Base-by-base conservation (phyloP, 2,888 invertebrate species). In the Furcula furcula region DNA sequence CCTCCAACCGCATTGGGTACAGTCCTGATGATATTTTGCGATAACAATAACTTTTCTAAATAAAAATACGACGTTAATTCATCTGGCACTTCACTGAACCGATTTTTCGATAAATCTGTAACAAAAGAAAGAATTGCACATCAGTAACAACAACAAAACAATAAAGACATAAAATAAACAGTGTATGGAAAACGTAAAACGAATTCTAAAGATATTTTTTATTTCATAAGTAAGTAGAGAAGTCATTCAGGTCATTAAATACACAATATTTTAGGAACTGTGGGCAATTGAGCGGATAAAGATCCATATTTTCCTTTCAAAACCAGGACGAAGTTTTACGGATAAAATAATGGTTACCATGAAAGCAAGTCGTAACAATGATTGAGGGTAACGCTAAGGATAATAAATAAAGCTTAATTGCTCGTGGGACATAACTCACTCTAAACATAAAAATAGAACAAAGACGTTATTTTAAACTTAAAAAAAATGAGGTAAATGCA, bases 1-100 rank as follows among this genome's bases (percentile, higher is more conserved):
- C 92, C 92, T 43, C 92, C 92, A 40, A 98, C 92, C 18, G 94
- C 92, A 65, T 97, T 95, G 35, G 98, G 97, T 68, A 98, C 93
- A 63, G 91, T 92, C 69, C 96, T 93, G 72, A 98, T 95, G 54
- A 94, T 92, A 90, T 98, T 98, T 89, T 97, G 96, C 79, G 97
- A 96, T 56, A 96, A 91, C 62, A 95, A 91, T 54, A 98, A 90
- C 67, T 94, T 94, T 89, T 98, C 98, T 81, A 98, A 91, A 80
- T 95, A 97, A 55, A 93, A 90, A 82, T 95, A 97, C 45, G 94
- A 92, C 47, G 97, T 96, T 51, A 98, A 90, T 89, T 97, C 97
- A 71, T 93, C 93, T 35, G 98, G 98, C 67, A 98, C 89, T 84
- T 98, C 98, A 76, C 92, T 92, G 80, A 98, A 95, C 57, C 97